A percentile compares a stretch with the other conserved stretches of the same genome.
phyloP scores from a whole-genome alignment of 64 coral and sea anemone genomes.

The Acropora yongei region DNA sequence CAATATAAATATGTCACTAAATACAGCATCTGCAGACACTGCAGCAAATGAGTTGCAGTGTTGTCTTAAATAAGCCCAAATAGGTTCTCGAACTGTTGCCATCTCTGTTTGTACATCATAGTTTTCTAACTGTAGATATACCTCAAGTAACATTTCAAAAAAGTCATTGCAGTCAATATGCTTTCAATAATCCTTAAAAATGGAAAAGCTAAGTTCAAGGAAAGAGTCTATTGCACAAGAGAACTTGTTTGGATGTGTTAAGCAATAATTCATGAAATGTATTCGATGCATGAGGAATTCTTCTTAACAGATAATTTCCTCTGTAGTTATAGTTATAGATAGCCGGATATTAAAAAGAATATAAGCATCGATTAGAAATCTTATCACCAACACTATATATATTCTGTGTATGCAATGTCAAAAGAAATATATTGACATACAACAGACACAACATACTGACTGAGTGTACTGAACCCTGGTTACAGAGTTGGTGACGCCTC shows the following conservation, averaged over 20 bases:
- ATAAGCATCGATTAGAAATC: conserved; percentile 3
- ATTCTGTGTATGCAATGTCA: conserved; percentile 16
- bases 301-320: conserved; percentile 48
- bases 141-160: conserved; percentile 41
- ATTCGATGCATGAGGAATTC: conserved; percentile 42
- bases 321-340: conserved; percentile 21
- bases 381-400: neutral
- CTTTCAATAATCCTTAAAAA: conserved; percentile 26
- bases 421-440: neutral
- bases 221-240: conserved; percentile 64
- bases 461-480: neutral
- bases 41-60: conserved; percentile 52
- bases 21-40: conserved; percentile 73
- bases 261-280: conserved; percentile 64
- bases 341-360: neutral
- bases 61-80: conserved; percentile 57
- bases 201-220: conserved; percentile 48
- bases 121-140: conserved; percentile 17
- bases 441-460: neutral
- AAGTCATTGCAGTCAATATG: conserved; percentile 45
- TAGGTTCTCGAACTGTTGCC: conserved; percentile 32
- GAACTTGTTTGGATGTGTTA: conserved; percentile 41
- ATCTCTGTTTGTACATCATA: conserved; percentile 14
- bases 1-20: conserved; percentile 64
- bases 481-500: neutral